Conservation (phyloP, 1,140 invertebrate species). For the Cotesia typhae region DNA sequence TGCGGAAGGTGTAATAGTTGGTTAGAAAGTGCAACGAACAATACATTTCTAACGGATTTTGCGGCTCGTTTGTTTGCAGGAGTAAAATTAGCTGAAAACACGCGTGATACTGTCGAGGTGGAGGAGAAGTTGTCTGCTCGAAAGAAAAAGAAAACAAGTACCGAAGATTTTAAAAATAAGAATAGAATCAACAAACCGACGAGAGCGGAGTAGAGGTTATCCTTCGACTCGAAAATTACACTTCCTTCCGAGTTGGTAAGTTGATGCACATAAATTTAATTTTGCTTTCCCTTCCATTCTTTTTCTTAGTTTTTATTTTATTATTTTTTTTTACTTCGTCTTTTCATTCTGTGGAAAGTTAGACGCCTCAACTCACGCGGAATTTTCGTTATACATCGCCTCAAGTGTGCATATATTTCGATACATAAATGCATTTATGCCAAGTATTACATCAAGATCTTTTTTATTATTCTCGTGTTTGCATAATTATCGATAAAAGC, state of each 20-base stretch:
- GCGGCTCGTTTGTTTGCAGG: constrained; percentile 30
- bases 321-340: not conserved
- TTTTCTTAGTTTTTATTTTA: not conserved
- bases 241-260: constrained; percentile 23
- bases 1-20: constrained; percentile 19
- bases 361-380: constrained; percentile 30
- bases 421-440: constrained; percentile 22
- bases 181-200: constrained; percentile 9
- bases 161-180: not conserved
- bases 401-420: not conserved
- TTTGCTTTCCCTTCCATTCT: not conserved
- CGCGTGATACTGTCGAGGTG: constrained; percentile 3
- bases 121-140: not conserved
- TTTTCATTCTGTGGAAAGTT: constrained; percentile 24
- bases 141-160: constrained; percentile 11
- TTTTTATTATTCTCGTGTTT: not conserved
- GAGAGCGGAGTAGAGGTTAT: not conserved
- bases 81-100: constrained; percentile 27
- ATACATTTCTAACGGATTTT: constrained; percentile 32
- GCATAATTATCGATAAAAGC: not conserved
- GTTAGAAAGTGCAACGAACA: constrained; percentile 32
- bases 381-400: constrained; percentile 29
- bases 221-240: not conserved
- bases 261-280: constrained; percentile 26
- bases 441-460: constrained; percentile 1